Percentiles rank a stretch among this genome's conserved stretches.
These are phyloP conservation scores for Cephalopachus bancanus DNA, from an alignment of 2,797 vertebrate species.

Conservation along the genomic window DNA sequence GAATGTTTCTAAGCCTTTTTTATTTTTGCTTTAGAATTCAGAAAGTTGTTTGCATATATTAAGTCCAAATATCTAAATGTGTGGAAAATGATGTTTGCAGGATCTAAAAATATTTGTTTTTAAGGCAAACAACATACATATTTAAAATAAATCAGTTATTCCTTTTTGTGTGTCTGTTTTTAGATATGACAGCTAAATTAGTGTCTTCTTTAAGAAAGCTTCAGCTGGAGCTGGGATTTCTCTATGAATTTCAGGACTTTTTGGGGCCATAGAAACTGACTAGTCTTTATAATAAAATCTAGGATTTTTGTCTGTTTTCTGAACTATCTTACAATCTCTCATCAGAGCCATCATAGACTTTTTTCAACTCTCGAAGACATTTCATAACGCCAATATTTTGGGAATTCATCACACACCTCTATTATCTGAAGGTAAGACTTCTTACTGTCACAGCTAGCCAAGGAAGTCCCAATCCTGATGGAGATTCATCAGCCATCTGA, in stretches of 20 bases:
- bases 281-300: not conserved
- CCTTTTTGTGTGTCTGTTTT: not conserved
- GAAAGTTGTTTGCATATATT: slow-evolving; percentile 54
- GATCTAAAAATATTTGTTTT: slow-evolving; percentile 71
- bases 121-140: not conserved
- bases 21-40: slow-evolving; percentile 59
- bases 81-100: slow-evolving; percentile 48
- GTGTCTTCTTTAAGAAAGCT: not conserved
- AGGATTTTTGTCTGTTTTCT: not conserved
- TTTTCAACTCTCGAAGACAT: not conserved
- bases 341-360: not conserved
- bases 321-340: not conserved
- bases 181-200: slow-evolving; percentile 26
- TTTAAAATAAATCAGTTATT: slow-evolving; percentile 53
- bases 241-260: not conserved
- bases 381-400: not conserved
- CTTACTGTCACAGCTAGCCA: not conserved
- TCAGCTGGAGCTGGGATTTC: not conserved
- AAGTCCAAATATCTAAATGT: slow-evolving; percentile 69
- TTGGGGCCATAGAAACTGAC: not conserved
- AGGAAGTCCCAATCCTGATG: not conserved
- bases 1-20: slow-evolving; percentile 45
- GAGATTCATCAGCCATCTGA: not conserved
- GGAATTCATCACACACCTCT: not conserved
- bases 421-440: not conserved